phyloP scores from a whole-genome alignment of 2,113 vertebrate species.

The Thunnus maccoyii region DNA sequence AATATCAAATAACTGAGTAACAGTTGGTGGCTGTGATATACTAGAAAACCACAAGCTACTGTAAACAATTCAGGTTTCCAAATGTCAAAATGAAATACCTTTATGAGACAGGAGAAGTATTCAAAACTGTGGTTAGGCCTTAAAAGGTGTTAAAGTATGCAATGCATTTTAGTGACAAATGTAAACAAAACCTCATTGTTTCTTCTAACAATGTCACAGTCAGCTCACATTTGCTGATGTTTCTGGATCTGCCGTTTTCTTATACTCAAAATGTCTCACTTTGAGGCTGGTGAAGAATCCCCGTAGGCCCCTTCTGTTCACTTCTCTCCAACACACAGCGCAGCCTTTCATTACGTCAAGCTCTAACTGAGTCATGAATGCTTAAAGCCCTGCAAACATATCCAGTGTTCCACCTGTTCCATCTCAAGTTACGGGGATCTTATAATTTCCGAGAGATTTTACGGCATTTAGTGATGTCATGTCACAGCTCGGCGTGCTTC shows the following conservation, averaged over 20 bases:
- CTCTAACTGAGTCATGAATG: conserved; percentile 24
- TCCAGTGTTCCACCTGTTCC: conserved; percentile 1
- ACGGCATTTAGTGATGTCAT: neutral
- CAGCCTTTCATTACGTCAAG: conserved; percentile 22
- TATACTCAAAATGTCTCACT: conserved; percentile 11
- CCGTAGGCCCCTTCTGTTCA: conserved; percentile 18
- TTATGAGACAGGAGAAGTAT: neutral
- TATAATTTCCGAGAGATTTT: neutral
- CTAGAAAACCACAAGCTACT: neutral
- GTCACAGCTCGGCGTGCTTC: neutral
- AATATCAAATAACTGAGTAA: neutral
- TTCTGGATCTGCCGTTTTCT: conserved; percentile 12
- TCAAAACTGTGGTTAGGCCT: neutral
- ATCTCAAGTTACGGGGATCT: conserved; percentile 10
- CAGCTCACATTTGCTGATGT: neutral
- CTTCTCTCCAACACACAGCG: neutral
- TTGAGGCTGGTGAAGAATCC: conserved; percentile 19
- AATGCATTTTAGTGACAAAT: neutral
- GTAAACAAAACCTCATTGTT: neutral
- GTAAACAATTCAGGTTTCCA: neutral
- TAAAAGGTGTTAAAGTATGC: neutral
- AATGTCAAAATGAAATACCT: neutral
- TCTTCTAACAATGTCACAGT: neutral
- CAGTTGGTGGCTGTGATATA: neutral
- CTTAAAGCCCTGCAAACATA: conserved; percentile 20